phyloP scores from a whole-genome alignment of 2,113 vertebrate genomes.

The human (Homo sapiens) region DNA sequence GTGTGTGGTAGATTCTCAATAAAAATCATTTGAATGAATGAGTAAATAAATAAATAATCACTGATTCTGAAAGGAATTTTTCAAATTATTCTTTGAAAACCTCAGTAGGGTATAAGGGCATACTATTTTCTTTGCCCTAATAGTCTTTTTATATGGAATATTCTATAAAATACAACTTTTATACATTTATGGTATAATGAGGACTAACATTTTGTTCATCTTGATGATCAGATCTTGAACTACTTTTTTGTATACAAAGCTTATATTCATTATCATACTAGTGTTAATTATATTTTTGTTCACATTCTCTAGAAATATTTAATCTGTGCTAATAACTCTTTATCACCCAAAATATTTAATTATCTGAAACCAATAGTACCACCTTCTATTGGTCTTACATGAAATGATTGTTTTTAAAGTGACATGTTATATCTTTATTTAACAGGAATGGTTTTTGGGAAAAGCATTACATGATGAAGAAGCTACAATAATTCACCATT shows the following conservation, averaged over 20 bases:
- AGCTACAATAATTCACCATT: constrained; percentile 99
- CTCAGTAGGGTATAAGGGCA: neutral
- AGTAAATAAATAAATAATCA: neutral
- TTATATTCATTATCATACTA: neutral
- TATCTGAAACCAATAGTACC: neutral
- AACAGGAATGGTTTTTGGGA: constrained; percentile 97
- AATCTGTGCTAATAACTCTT: neutral
- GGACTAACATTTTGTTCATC: neutral
- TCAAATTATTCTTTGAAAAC: neutral
- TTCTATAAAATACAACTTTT: constrained; percentile 1
- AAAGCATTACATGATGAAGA: constrained; percentile 95
- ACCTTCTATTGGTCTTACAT: neutral
- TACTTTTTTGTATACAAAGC: neutral
- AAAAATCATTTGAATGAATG: neutral
- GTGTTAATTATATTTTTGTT: constrained; percentile 30
- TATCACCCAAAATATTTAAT: neutral
- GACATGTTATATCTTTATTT: constrained; percentile 70
- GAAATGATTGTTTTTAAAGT: neutral
- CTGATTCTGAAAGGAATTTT: neutral
- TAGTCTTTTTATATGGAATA: neutral
- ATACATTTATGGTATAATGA: neutral
- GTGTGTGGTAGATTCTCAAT: neutral
- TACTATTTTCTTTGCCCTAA: neutral
- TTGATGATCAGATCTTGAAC: neutral
- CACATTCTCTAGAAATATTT: neutral